Base-by-base conservation (phyloP, 2,888 invertebrate genomes). In the Pyrrhosoma nymphula region DNA sequence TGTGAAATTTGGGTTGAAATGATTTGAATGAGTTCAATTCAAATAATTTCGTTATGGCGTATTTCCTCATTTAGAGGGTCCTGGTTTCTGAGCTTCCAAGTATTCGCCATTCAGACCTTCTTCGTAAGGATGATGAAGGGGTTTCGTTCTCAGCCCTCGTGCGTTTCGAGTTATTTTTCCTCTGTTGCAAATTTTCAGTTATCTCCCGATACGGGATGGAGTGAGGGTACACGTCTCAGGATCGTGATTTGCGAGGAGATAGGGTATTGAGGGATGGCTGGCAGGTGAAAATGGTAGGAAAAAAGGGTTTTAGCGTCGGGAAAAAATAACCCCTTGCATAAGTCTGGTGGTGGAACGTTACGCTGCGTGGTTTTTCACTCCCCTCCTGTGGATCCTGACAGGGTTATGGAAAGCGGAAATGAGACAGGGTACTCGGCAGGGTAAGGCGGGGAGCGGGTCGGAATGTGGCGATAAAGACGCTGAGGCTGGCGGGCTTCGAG, bases 371-470 rank as follows among this genome's bases (percentile, higher is more conserved):
- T 2, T 47, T 47, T 47, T 47, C 30, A 35, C 82, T 35, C 89
- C 26, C n/a, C 23, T 26, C 39, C 89, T 82, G 16, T 18, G 55
- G n/a, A n/a, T 55, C n/a, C n/a, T 35, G 47, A 56, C 56, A n/a
- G n/a, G 56, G 89, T 56, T 89, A 89, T 89, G 89, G 89, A 89
- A 56, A 55, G n/a, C 89, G 89, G 89, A 89, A 89, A 89, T 89
- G 89, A 89, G 89, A 39, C 23, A 56, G 47, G 56, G 47, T 82
- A 35, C 35, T 30, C 35, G 16, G 35, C 16, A 82, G 16, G 82
- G 30, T 12, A 35, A 3, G n/a, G 82, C 0, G 30, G 35, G 0
- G 30, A 35, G 82, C 35, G 82, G 30, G 30, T 16, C 14, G 69
- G 69, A 3, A 14, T 18, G 47, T 12, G n/a, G 6, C 26, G 75